Conservation (phyloP, 1,140 invertebrate species). For the Popillia japonica region DNA sequence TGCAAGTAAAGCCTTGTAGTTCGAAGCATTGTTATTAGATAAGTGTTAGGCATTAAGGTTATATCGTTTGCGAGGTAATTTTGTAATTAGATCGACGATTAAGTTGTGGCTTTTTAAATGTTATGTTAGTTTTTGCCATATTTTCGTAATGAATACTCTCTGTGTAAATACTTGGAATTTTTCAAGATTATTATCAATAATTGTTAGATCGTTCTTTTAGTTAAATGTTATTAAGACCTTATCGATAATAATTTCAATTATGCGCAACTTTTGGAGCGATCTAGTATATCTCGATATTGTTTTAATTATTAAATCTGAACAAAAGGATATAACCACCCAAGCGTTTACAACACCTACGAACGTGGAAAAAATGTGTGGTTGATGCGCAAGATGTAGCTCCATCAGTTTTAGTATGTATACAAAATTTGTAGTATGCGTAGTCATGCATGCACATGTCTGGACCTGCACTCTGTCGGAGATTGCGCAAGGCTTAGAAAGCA, state of each 20-base stretch:
- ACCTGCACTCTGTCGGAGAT: too few relatives aligned
- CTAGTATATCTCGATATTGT: too few relatives aligned
- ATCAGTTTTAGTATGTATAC: too few relatives aligned
- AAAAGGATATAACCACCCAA: too few relatives aligned
- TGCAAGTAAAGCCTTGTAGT: not conserved
- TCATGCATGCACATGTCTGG: too few relatives aligned
- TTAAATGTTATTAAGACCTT: not conserved
- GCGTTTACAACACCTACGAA: too few relatives aligned
- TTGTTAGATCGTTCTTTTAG: not conserved
- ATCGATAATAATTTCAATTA: not conserved
- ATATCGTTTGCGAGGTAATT: not conserved
- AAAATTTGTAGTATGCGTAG: too few relatives aligned
- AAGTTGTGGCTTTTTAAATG: not conserved
- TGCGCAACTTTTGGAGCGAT: too few relatives aligned
- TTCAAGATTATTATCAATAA: not conserved
- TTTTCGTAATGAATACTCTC: not conserved
- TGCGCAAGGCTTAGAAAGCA: too few relatives aligned
- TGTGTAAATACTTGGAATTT: not conserved
- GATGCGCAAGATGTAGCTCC: too few relatives aligned
- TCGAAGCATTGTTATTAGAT: slow-evolving; percentile 10
- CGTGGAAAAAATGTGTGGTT: too few relatives aligned
- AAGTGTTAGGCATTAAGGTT: not conserved
- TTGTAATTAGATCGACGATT: not conserved
- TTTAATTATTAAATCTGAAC: too few relatives aligned
- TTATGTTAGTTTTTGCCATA: not conserved